Evolutionary conservation across 2,888 invertebrate genomes (phyloP).

Genomic region (Ectemnius lituratus): DNA sequence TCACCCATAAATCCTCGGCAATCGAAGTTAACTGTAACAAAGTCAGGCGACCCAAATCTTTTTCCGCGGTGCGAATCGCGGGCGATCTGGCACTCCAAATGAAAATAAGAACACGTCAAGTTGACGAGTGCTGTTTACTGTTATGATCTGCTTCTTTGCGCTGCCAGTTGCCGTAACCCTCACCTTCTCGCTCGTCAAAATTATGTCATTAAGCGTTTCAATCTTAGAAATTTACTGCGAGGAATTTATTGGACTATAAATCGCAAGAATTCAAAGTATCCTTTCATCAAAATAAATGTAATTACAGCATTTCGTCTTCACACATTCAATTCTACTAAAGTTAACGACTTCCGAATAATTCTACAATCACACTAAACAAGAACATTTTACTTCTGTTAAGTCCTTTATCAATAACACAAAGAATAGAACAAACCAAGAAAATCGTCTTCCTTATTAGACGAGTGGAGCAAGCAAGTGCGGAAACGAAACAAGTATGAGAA

Average conservation of each 20-base stretch:
- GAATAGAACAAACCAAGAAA: too few species aligned
- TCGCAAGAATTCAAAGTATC: background rate
- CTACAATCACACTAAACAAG: background rate
- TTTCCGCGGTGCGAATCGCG: background rate
- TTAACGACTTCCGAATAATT: too few species aligned
- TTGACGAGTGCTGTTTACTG: background rate
- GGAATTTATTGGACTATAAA: too few species aligned
- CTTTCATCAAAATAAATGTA: background rate
- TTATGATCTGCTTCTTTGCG: background rate
- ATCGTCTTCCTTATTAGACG: too few species aligned
- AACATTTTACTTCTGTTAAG: background rate
- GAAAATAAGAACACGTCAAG: background rate
- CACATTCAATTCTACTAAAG: too few species aligned
- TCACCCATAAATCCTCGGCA: background rate
- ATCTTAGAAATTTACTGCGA: too few species aligned
- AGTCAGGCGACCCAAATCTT: constrained; percentile 7
- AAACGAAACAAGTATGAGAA: too few species aligned
- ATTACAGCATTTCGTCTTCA: too few species aligned
- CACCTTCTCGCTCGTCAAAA: background rate
- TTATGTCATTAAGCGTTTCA: too few species aligned
- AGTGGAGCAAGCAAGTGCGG: too few species aligned
- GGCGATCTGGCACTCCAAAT: background rate
- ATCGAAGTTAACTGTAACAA: constrained; percentile 8
- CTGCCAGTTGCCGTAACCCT: background rate
- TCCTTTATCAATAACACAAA: too few species aligned